Conservation (phyloP, 2,888 invertebrate genomes). For the Morinoia aosen region DNA sequence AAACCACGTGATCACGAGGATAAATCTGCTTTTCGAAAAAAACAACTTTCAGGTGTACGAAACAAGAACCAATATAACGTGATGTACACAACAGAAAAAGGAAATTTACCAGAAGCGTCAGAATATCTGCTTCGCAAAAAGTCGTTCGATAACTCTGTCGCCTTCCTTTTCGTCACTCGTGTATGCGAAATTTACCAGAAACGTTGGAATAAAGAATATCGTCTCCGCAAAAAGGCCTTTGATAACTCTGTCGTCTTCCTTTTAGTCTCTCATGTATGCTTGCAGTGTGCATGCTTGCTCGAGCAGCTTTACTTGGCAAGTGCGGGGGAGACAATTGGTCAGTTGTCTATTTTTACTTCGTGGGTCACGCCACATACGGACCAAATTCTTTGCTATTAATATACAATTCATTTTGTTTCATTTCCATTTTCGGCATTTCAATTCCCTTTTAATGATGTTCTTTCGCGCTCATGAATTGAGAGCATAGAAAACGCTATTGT, state of each 20-base stretch:
- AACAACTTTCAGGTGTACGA: too few relatives aligned
- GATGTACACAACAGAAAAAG: too few relatives aligned
- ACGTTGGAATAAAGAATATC: too few relatives aligned
- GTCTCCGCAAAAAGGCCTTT: neutral
- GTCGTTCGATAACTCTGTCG: neutral
- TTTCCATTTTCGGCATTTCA: neutral
- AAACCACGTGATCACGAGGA: too few relatives aligned
- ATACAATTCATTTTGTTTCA: neutral
- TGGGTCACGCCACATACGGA: neutral
- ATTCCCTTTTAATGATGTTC: neutral
- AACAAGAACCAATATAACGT: too few relatives aligned
- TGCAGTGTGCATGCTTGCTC: neutral
- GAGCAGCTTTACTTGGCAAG: neutral
- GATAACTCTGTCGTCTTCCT: neutral
- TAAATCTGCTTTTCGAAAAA: too few relatives aligned
- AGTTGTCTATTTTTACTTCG: slow-evolving; percentile 15
- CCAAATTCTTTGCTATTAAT: neutral
- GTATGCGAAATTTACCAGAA: too few relatives aligned
- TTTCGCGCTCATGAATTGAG: neutral
- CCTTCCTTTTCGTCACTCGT: too few relatives aligned
- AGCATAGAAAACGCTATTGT: neutral
- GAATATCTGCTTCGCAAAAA: too few relatives aligned
- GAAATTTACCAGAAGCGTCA: too few relatives aligned
- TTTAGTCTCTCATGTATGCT: neutral
- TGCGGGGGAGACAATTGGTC: slow-evolving; percentile 15